Base-by-base conservation (phyloP, 1,140 invertebrate genomes). In the Meteorus sp. region DNA sequence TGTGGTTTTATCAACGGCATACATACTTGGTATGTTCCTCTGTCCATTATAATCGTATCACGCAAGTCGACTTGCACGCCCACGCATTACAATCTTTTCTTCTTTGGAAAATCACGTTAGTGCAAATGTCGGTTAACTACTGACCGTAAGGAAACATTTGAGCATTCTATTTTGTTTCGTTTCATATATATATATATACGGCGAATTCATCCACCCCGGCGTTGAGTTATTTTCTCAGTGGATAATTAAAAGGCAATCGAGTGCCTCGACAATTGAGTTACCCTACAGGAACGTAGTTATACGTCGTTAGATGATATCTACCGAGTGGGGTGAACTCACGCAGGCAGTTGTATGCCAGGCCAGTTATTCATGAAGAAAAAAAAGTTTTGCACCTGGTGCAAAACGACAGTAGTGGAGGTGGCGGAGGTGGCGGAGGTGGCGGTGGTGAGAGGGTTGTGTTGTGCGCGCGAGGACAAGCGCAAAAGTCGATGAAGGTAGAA, bases 291-390 rank as follows among this genome's bases (percentile, higher is more conserved):
- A 25, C 35, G 35, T 15, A 15, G 35, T 39, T 39, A n/a, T 39
- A 39, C 13, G 35, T 39, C 35, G 35, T 39, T 27, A 48, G 45
- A 48, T 48, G 23, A 48, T 48, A 48, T 48, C 45, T 13, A 6
- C 9, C 3, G 9, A n/a, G n/a, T 13, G 23, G 45, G 45, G 13
- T 39, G 13, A 13, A 48, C 45, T 48, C 25, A 48, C 45, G 45
- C 45, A 48, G 45, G 27, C 11, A 20, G 20, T 19, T 45, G 17
- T 45, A n/a, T n/a, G n/a, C n/a, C 43, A 19, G 22, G 20, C 20
- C 45, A 25, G 11, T 48, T 48, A 48, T 48, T 48, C 23, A 48
- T 48, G 45, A 27, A 8, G 45, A 48, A 48, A 48, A 45, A 48
- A 48, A 39, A 15, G n/a, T n/a, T 48, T 48, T 48, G 25, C 45